Evolutionary conservation across 2,888 invertebrate genomes (phyloP).

Genomic region (Crematogaster levior): DNA sequence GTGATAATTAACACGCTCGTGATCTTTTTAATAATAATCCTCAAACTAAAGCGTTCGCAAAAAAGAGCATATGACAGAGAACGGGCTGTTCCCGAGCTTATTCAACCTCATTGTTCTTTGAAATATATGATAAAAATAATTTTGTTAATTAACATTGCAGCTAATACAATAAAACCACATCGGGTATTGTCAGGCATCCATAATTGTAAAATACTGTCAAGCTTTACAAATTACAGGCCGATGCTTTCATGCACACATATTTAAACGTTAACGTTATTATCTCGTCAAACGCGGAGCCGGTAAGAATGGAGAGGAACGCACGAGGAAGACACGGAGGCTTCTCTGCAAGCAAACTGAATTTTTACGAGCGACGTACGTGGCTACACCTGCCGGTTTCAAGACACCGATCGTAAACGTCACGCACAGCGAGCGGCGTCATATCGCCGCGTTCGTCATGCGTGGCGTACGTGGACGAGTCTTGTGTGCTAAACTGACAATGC

Average conservation of each 20-base stretch:
- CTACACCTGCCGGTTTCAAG: constrained; percentile 72
- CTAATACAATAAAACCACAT: neutral
- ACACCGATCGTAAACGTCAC: constrained; percentile 72
- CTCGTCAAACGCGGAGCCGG: constrained; percentile 67
- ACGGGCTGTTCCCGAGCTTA: neutral
- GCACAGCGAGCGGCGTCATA: constrained; percentile 67
- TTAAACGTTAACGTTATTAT: constrained; percentile 66
- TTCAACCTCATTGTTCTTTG: neutral
- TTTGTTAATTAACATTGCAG: neutral
- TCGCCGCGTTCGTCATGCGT: constrained; percentile 72
- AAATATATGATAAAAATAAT: neutral
- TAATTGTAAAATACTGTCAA: neutral
- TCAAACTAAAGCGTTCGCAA: neutral
- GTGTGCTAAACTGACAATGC: constrained; percentile 62
- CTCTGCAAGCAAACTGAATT: constrained; percentile 62
- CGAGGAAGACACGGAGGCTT: constrained; percentile 20
- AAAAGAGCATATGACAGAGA: neutral
- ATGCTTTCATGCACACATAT: neutral
- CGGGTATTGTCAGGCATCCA: neutral
- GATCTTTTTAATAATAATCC: neutral
- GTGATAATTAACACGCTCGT: neutral
- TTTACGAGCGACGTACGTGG: constrained; percentile 73
- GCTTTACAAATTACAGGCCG: neutral
- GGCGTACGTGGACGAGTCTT: constrained; percentile 70
- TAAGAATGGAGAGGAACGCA: neutral